phyloP scores from a whole-genome alignment of 2,113 vertebrate genomes.

The Morone chrysops region DNA sequence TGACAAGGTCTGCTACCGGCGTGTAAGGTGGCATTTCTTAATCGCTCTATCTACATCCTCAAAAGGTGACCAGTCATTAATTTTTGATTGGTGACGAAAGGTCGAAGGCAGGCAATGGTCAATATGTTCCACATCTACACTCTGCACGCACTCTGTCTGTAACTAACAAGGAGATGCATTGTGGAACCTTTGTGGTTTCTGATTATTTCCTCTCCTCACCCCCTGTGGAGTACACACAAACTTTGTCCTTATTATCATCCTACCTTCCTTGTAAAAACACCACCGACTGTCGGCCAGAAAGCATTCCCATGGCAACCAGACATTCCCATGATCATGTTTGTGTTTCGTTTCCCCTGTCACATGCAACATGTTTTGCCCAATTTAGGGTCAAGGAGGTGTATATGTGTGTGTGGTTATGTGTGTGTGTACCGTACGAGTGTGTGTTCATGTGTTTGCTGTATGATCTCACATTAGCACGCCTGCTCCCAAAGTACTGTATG shows the following conservation, averaged over 20 bases:
- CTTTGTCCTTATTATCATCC: conserved; percentile 54
- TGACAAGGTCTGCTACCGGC: not conserved
- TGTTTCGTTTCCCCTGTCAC: conserved; percentile 31
- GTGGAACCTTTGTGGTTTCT: conserved; percentile 41
- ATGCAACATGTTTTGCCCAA: conserved; percentile 44
- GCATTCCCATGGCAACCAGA: conserved; percentile 59
- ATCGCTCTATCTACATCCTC: conserved; percentile 27
- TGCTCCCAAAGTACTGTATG: conserved; percentile 19
- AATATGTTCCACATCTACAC: not conserved
- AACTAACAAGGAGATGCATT: conserved; percentile 29
- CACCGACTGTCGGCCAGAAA: conserved; percentile 43
- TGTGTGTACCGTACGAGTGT: not conserved
- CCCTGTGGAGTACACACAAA: conserved; percentile 33
- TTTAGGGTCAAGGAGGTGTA: conserved; percentile 8
- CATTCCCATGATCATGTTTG: conserved; percentile 28
- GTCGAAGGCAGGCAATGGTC: conserved; percentile 12
- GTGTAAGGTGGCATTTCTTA: conserved; percentile 52
- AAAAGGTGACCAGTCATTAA: conserved; percentile 43
- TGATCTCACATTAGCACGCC: not conserved
- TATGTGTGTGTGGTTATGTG: not conserved
- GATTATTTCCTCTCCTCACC: not conserved
- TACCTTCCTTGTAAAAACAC: conserved; percentile 19
- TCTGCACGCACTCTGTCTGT: not conserved
- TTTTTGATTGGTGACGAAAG: conserved; percentile 32
- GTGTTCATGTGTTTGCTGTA: not conserved